Evolutionary conservation across 2,888 invertebrate genomes (phyloP), one percentile per base, ranked within the genome.

Genomic region (Diloba caeruleocephala): DNA sequence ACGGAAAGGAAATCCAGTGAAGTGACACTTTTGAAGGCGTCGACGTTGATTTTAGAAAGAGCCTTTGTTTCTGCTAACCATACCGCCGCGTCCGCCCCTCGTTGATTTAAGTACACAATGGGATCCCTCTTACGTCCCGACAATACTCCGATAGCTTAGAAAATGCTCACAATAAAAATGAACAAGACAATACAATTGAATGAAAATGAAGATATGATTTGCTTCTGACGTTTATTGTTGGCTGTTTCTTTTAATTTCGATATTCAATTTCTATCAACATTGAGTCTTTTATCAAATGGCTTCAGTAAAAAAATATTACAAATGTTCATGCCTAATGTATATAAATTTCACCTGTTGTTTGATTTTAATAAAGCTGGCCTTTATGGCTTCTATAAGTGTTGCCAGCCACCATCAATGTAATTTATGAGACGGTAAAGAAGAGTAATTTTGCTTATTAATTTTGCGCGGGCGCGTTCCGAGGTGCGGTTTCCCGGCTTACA

Each of bases 391-490:
- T 84, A 76, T 87, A 79, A 87, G 83, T 84, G 85, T 78, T 86
- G 80, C 77, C 79, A 85, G 85, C 82, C 78, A 79, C 85, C 87
- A 88, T 91, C 88, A 88, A 87, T 84, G 82, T 89, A 84, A 90
- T 91, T 91, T 91, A 91, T 85, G 85, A 75, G 81, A 68, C 83
- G 85, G 84, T 87, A 85, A 88, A 84, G 85, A 87, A 87, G 86
- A 90, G 86, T 88, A 84, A 90, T 90, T 89, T 78, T 77, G 83
- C 85, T 90, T 90, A 90, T 90, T 91, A 91, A 92, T 91, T 90
- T 90, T 79, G 74, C 77, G 78, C 79, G 82, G 81, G 78, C 79
- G 79, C 84, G 79, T 78, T 78, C 59, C 52, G 56, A 85, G 87
- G 87, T 83, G 87, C 72, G 87, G 85, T 85, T 85, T 84, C 78